These are phyloP conservation scores for Morinoia aosen DNA, from an alignment of 2,888 invertebrate genomes.

Conservation along the genomic window DNA sequence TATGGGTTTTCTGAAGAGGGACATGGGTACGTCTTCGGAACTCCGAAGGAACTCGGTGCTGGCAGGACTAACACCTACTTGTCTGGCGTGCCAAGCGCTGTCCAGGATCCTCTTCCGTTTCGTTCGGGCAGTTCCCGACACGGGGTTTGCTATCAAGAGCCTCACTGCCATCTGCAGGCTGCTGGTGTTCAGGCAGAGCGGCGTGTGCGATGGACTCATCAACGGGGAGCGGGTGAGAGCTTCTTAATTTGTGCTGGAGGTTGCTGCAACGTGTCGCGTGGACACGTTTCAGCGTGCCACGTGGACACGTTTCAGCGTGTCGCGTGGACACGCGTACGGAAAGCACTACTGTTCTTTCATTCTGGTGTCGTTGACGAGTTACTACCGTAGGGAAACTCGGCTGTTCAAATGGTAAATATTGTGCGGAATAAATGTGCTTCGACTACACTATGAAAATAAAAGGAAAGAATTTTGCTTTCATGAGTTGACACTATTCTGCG, in stretches of 20 bases:
- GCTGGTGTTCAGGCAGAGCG: background rate
- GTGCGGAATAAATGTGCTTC: too few relatives aligned
- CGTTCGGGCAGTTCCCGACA: background rate
- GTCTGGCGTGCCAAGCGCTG: background rate
- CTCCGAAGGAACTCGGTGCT: background rate
- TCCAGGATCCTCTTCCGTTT: background rate
- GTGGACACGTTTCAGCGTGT: too few relatives aligned
- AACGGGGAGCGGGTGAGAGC: background rate
- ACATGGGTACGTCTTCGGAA: background rate
- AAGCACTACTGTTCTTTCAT: too few relatives aligned
- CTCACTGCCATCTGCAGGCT: background rate
- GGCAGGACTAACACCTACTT: background rate
- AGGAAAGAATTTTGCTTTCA: too few relatives aligned
- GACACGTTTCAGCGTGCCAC: background rate
- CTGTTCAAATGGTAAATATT: too few relatives aligned
- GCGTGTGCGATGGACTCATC: background rate
- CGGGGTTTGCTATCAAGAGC: background rate
- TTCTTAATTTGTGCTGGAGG: background rate
- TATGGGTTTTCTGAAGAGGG: background rate
- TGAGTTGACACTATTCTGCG: too few relatives aligned
- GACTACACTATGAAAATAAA: too few relatives aligned
- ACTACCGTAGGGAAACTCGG: too few relatives aligned
- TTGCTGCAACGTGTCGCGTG: background rate
- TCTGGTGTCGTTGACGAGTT: too few relatives aligned
- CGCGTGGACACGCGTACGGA: background rate